Evolutionary conservation across 2,797 vertebrate genomes (phyloP).

Genomic region (Gorsachius magnificus): DNA sequence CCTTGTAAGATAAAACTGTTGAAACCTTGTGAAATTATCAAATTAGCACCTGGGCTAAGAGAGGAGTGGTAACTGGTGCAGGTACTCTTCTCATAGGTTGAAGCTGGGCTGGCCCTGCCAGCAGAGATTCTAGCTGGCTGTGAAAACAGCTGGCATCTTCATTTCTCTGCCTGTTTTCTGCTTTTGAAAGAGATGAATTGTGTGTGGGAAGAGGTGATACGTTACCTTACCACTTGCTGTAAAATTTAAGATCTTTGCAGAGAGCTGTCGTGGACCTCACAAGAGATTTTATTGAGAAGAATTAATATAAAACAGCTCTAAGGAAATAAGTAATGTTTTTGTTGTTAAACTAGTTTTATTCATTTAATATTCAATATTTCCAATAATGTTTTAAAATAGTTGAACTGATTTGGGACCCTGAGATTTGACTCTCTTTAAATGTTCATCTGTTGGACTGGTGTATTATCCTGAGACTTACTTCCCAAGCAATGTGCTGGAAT

Average conservation of each 20-base stretch:
- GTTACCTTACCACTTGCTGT: not conserved
- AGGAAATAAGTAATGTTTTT: not conserved
- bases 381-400: not conserved
- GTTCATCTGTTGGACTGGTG: not conserved
- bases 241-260: not conserved
- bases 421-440: not conserved
- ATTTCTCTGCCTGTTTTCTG: not conserved
- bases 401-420: not conserved
- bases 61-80: not conserved
- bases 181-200: not conserved
- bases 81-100: not conserved
- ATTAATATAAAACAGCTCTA: not conserved
- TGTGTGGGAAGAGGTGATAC: not conserved
- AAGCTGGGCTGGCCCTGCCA: not conserved
- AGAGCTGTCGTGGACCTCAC: not conserved
- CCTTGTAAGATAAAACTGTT: not conserved
- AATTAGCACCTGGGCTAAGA: not conserved
- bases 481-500: not conserved
- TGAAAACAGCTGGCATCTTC: not conserved
- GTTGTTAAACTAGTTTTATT: constrained; percentile 17
- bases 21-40: not conserved
- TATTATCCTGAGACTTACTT: not conserved
- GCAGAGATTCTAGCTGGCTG: not conserved
- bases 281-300: not conserved
- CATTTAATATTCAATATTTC: constrained; percentile 5